A percentile compares a stretch with the other conserved stretches of the same genome.
Conservation (phyloP, 2,113 vertebrate genomes). For the Cryptomyrus ogoouensis region DNA sequence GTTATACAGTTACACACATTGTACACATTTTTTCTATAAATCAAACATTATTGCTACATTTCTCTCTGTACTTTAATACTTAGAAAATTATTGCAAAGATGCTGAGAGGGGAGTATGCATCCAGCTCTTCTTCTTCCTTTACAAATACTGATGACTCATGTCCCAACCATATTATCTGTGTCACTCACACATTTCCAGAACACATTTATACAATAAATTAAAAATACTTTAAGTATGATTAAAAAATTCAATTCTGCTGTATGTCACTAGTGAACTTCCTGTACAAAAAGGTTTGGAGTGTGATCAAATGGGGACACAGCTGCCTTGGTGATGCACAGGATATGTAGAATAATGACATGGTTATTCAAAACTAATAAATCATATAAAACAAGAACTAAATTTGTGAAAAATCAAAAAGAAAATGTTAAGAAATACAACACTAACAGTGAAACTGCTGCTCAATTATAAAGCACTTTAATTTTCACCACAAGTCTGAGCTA, state of each 20-base stretch:
- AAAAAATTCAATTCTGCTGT: background rate
- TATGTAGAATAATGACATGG: background rate
- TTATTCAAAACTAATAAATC: background rate
- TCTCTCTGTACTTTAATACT: background rate
- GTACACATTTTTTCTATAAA: background rate
- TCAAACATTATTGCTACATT: background rate
- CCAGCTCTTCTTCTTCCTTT: background rate
- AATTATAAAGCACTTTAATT: constrained; percentile 21
- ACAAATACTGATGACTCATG: background rate
- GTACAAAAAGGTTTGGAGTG: background rate
- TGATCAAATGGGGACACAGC: background rate
- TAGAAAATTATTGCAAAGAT: background rate
- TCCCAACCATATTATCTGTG: background rate
- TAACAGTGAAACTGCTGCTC: constrained; percentile 9
- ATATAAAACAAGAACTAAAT: background rate
- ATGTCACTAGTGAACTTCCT: background rate
- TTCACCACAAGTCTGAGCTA: background rate
- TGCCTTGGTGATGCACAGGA: background rate
- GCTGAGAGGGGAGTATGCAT: background rate
- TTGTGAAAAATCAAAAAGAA: background rate
- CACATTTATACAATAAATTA: background rate
- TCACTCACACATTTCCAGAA: background rate
- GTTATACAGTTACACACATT: background rate
- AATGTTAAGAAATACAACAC: background rate
- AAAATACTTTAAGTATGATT: background rate